Conservation (phyloP, 2,113 vertebrate genomes). For the Eclectus roratus region DNA sequence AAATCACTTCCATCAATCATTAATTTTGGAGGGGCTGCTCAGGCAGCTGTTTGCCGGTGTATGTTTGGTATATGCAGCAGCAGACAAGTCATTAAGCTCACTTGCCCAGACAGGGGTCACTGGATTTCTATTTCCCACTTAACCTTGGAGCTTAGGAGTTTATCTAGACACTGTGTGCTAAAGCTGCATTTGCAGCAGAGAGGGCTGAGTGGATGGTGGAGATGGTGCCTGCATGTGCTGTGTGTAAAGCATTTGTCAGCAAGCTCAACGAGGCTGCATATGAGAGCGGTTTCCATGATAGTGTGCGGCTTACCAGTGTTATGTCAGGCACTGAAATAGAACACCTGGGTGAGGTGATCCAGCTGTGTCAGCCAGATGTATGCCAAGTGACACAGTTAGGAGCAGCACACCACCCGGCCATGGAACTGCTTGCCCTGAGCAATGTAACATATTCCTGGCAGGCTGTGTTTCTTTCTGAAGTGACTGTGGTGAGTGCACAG, state of each 20-base stretch:
- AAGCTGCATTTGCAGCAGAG: slow-evolving; percentile 43
- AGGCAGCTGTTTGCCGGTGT: slow-evolving; percentile 19
- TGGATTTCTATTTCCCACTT: slow-evolving; percentile 67
- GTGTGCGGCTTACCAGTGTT: neutral
- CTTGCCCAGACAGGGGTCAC: slow-evolving; percentile 57
- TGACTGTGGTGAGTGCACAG: neutral
- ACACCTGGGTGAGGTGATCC: slow-evolving; percentile 32
- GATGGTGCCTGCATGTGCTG: neutral
- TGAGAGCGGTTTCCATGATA: neutral
- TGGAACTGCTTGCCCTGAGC: slow-evolving; percentile 23
- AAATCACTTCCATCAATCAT: slow-evolving; percentile 7
- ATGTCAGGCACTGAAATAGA: slow-evolving; percentile 25
- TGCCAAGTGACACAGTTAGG: slow-evolving; percentile 16
- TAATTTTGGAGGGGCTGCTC: slow-evolving; percentile 17
- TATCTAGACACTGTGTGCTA: slow-evolving; percentile 32
- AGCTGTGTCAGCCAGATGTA: slow-evolving; percentile 46
- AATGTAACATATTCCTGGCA: neutral
- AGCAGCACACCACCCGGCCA: neutral
- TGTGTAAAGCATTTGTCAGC: neutral
- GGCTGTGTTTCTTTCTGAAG: slow-evolving; percentile 33
- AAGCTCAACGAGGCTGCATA: neutral
- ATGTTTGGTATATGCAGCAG: slow-evolving; percentile 22
- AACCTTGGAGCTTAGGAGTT: slow-evolving; percentile 67
- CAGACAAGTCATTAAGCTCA: slow-evolving; percentile 51
- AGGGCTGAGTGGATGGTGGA: neutral